Evolutionary conservation across 2,113 vertebrate species (phyloP).

Genomic region (Odobenus rosmarus): DNA sequence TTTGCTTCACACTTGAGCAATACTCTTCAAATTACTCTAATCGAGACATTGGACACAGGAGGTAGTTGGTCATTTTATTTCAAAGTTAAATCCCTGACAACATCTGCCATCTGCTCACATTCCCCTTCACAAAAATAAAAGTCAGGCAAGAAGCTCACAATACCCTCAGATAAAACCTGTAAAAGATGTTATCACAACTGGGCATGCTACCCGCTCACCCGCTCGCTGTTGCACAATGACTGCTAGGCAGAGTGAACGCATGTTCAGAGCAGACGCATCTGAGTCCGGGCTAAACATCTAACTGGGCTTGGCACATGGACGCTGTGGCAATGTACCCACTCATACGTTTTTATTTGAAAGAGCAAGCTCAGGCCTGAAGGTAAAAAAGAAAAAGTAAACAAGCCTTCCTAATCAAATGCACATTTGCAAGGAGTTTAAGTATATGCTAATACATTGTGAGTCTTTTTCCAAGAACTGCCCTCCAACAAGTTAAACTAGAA

Average conservation of each 20-base stretch:
- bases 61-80: not conserved
- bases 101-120: not conserved
- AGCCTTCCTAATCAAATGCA: not conserved
- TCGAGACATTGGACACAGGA: not conserved
- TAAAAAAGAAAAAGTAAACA: conserved; percentile 19
- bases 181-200: not conserved
- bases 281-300: not conserved
- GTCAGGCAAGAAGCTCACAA: not conserved
- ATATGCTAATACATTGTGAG: not conserved
- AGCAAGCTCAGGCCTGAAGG: conserved; percentile 41
- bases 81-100: not conserved
- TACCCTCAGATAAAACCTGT: not conserved
- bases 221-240: not conserved
- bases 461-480: not conserved
- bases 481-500: not conserved
- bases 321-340: not conserved
- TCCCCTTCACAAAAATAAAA: not conserved
- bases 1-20: not conserved
- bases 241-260: not conserved
- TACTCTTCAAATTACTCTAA: not conserved
- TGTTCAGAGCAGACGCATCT: not conserved
- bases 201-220: not conserved
- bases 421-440: conserved; percentile 4
- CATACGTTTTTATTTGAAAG: conserved; percentile 4
- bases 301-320: not conserved